Evolutionary conservation across 1,140 invertebrate genomes (phyloP).

Genomic region (Pteromalus puparum): DNA sequence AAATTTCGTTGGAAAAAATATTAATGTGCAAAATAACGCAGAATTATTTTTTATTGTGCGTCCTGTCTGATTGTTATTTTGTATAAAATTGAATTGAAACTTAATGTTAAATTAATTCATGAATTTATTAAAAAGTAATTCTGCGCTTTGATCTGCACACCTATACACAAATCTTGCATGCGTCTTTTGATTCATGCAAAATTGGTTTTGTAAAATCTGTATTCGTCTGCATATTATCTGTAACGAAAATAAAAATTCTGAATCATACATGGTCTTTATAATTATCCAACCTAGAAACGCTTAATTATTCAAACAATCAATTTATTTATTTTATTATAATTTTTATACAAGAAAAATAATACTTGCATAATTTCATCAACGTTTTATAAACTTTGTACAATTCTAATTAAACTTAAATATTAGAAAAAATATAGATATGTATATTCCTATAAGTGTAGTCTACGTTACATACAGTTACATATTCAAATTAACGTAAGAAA

Average conservation of each 20-base stretch:
- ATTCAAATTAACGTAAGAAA: background rate
- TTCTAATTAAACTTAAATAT: constrained; percentile 10
- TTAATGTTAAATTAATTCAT: background rate
- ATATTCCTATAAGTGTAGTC: constrained; percentile 38
- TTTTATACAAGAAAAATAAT: constrained; percentile 25
- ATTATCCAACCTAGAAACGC: background rate
- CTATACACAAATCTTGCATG: constrained; percentile 9
- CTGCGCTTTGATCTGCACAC: constrained; percentile 17
- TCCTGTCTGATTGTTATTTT: background rate
- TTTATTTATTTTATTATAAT: constrained; percentile 42
- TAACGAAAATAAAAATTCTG: constrained; percentile 51
- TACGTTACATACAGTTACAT: constrained; percentile 17
- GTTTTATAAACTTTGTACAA: background rate
- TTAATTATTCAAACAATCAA: constrained; percentile 9
- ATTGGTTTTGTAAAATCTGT: constrained; percentile 53
- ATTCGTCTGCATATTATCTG: constrained; percentile 40
- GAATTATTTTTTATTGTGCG: constrained; percentile 28
- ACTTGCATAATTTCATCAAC: background rate
- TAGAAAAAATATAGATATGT: constrained; percentile 15
- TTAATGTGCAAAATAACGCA: background rate
- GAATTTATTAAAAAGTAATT: constrained; percentile 24
- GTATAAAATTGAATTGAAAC: background rate
- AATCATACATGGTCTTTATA: constrained; percentile 7
- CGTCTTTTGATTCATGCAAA: constrained; percentile 30
- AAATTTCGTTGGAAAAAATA: constrained; percentile 23